Evolutionary conservation across 1,140 invertebrate species (phyloP), one percentile per base, ranked within the genome.

Genomic region (Cydia fagiglandana): DNA sequence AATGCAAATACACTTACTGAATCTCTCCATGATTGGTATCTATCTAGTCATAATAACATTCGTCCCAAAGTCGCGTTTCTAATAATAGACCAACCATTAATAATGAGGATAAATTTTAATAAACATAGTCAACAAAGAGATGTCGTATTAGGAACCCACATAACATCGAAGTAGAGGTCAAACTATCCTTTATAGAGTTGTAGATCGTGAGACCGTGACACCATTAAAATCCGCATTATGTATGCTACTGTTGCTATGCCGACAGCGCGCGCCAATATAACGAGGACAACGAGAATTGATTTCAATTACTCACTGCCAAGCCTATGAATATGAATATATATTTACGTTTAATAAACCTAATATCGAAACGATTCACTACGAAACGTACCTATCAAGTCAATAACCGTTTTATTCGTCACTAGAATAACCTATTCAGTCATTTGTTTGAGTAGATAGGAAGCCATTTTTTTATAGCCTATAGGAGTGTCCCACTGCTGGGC

Each of bases 121-220:
- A n/a, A n/a, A n/a, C n/a, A n/a, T n/a, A n/a, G n/a, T n/a, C 4
- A 50, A 73, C 6, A 28, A 53, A n/a, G 15, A 28, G 34, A 17
- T 41, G n/a, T 70, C n/a, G 15, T 38, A 30, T 68, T n/a, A 38
- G 64, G 13, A 2, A 15, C 15, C 15, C 1, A n/a, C 13, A 34
- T 28, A 24, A 68, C 45, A 17, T 17, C 9, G 15, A 17, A 15
- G n/a, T 24, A 41, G 28, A 45, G 38, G 64, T n/a, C 61, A 47
- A 17, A 45, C 74, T 28, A 34, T 66, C 20, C 75, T 75, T 45
- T 66, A 30, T 66, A 24, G 53, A 68, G 74, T 47, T n/a, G 50
- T 64, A 41, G 74, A 9, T 28, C 75, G 61, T 66, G 73, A 64
- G 74, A 75, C 85, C 85, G 41, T 87, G 84, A 81, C 86, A 85